Base-by-base conservation (phyloP, 2,113 vertebrate genomes). In the Ranitomeya variabilis region DNA sequence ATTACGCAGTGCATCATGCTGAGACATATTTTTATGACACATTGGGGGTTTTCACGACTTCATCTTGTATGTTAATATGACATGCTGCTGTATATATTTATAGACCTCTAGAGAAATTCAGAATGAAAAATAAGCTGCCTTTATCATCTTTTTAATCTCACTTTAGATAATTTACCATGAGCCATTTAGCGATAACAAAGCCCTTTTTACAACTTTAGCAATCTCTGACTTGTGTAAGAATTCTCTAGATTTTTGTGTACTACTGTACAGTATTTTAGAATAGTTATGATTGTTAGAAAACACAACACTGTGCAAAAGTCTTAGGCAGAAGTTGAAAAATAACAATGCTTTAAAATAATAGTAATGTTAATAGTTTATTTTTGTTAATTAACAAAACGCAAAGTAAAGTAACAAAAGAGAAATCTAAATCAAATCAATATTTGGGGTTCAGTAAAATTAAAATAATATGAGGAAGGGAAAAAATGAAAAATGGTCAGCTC, bases 51-150 rank as follows among this genome's bases (percentile, higher is more conserved):
- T 90, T 77, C 79, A 83, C 79, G 91, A 87, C 83, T 89, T 91
- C 85, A 91, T 93, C 92, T 92, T 0, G 0, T 89, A 89, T 90
- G 91, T 86, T 93, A 89, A 92, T 90, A 66, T 90, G 89, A 85
- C 7, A 6, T 85, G 85, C 83, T 92, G 67, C 86, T 26, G 1
- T 90, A 23, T 90, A 89, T 84, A 69, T 88, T 92, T 91, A 90
- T 54, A 62, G 69, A 87, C 66, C 90, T 90, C 11, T 0, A 89
- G 90, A 91, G 90, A 87, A 88, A 51, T 9, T 62, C 51, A 23
- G 31, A 86, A 82, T 84, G 0, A 31, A 82, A 91, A 91, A 90
- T 83, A 90, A 19, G 52, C 86, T 71, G 23, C 83, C 92, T 91
- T 57, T 52, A 16, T 2, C 80, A 54, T 4, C 74, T n/a, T 87